phyloP scores from a whole-genome alignment of 2,888 invertebrate genomes.

The Agrochola litura region DNA sequence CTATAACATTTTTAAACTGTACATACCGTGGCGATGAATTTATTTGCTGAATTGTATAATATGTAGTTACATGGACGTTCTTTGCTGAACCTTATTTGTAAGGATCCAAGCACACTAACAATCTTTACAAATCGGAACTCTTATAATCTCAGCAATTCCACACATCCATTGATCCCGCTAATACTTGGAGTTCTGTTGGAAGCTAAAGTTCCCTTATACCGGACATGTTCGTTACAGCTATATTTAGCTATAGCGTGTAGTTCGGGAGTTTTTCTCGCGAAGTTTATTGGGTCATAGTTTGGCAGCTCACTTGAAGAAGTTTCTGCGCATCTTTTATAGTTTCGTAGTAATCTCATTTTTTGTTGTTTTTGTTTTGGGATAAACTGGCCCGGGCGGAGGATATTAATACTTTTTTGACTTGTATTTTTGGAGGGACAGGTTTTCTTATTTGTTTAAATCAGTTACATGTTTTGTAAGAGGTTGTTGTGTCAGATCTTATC shows the following conservation, averaged over 20 bases:
- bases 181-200: constrained; percentile 33
- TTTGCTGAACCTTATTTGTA: constrained; percentile 21
- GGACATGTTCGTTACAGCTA: constrained; percentile 52
- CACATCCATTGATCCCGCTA: constrained; percentile 47
- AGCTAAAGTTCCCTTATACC: constrained; percentile 40
- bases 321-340: constrained; percentile 59
- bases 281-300: constrained; percentile 64
- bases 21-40: constrained; percentile 12
- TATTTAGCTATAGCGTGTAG: constrained; percentile 44
- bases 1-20: constrained; percentile 35
- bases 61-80: not conserved
- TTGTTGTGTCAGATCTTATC: constrained; percentile 37
- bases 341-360: constrained; percentile 62
- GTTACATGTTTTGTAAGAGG: constrained; percentile 39
- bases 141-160: constrained; percentile 38
- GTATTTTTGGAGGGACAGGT: constrained; percentile 35
- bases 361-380: constrained; percentile 61
- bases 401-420: constrained; percentile 59
- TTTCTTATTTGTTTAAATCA: constrained; percentile 42
- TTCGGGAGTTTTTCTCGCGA: constrained; percentile 55
- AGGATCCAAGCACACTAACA: constrained; percentile 20
- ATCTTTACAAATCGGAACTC: constrained; percentile 41
- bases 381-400: constrained; percentile 41
- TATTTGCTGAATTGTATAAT: not conserved
- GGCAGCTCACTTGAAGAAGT: constrained; percentile 57